Base-by-base conservation (phyloP, 2,888 invertebrate species). In the Chaitophorus viminalis region DNA sequence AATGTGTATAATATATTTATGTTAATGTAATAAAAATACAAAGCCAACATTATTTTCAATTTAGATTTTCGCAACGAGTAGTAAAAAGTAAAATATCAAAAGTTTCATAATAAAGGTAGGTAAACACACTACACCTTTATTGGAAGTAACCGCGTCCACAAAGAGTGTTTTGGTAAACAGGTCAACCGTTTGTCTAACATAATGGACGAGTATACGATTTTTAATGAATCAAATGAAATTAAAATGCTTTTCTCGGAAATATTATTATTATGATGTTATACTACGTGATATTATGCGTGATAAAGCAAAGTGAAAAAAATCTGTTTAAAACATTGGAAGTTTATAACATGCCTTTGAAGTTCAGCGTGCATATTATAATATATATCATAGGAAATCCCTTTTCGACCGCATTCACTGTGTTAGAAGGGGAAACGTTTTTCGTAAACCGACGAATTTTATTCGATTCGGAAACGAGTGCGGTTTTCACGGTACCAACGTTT, bases 291-390 rank as follows among this genome's bases (percentile, higher is more conserved):
- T 3, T 39, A 6, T 39, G 36, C 6, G 6, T 39, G 11, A 46
- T 36, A 46, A 14, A 14, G 46, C 46, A 1, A 46, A 46, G 11
- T 21, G 25, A 60, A 60, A 60, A 52, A 60, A 31, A 31, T 21
- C 33, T 21, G 33, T 36, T 33, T 18, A 36, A 33, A 72, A 72
- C 29, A 36, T 72, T 21, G 72, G 21, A 21, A 18, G 31, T 70
- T 70, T 33, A 60, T 21, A 21, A 21, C 60, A 25, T 9, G 33
- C 60, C 60, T 79, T 79, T 79, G 79, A 79, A 79, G 79, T 65
- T 78, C 6, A 60, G 36, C 29, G 11, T n/a, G 0, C n/a, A n/a
- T n/a, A n/a, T n/a, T n/a, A n/a, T n/a, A n/a, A n/a, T 46, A 3
- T 9, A 39, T 39, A 39, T 3, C 21, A 25, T 33, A 14, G 31